Conservation (phyloP, 2,797 vertebrate species). For the Ceyx erithaca region DNA sequence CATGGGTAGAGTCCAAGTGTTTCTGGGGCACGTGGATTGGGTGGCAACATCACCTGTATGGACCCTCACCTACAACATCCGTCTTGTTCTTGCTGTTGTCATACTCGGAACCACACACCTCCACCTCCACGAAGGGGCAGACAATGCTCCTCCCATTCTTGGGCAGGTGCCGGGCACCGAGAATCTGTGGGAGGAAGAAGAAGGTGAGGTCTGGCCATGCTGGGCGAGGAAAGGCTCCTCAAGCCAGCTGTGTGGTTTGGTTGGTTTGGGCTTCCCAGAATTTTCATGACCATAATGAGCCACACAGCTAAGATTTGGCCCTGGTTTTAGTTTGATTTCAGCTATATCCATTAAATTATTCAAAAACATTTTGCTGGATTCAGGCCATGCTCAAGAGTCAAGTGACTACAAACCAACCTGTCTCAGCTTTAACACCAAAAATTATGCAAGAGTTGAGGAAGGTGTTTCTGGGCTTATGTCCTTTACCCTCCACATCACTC, state of each 20-base stretch:
- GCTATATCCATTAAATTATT: not conserved
- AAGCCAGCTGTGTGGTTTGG: not conserved
- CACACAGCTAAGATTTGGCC: not conserved
- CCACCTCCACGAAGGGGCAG: conserved; percentile 95
- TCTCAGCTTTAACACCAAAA: not conserved
- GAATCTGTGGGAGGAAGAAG: conserved; percentile 79
- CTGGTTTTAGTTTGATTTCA: not conserved
- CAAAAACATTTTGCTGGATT: not conserved
- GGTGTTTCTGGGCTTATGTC: not conserved
- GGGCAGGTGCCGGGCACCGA: conserved; percentile 94
- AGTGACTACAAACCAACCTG: not conserved
- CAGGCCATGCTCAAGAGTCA: not conserved
- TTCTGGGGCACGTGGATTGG: fast-evolving
- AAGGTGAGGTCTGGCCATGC: not conserved
- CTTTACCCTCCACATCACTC: not conserved
- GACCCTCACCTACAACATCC: conserved; percentile 88
- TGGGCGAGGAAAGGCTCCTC: not conserved
- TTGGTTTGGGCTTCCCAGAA: not conserved
- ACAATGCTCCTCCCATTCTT: conserved; percentile 97
- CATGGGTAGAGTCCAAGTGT: fast-evolving
- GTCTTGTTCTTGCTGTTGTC: conserved; percentile 95
- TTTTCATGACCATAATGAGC: not conserved
- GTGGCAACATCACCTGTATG: fast-evolving
- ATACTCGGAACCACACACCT: conserved; percentile 95
- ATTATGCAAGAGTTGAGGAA: not conserved